These are phyloP conservation scores for Prionailurus bengalensis DNA, from an alignment of 2,113 vertebrate genomes.

Conservation along the genomic window DNA sequence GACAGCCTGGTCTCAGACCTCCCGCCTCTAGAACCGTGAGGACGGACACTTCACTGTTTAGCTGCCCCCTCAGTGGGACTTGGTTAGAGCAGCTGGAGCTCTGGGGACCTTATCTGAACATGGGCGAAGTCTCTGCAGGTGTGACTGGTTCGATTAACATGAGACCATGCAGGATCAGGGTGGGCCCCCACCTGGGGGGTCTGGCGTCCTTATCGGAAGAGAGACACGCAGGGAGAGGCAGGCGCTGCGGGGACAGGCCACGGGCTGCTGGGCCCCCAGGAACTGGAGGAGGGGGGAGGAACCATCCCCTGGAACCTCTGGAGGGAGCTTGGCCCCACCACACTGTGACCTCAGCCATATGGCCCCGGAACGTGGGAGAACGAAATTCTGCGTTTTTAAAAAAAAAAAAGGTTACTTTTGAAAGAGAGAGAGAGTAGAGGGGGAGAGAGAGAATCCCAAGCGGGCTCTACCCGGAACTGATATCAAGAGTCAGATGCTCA, in stretches of 20 bases:
- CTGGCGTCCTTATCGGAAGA: not conserved
- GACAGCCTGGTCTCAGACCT: too few relatives aligned
- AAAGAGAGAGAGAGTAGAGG: too few relatives aligned
- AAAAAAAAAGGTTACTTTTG: too few relatives aligned
- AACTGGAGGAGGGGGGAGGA: not conserved
- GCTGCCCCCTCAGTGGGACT: accelerated
- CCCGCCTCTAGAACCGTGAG: not conserved
- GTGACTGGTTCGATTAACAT: not conserved
- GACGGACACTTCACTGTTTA: accelerated
- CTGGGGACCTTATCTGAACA: not conserved
- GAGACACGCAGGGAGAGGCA: not conserved
- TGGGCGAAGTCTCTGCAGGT: not conserved
- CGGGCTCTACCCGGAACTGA: too few relatives aligned
- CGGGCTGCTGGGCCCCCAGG: too few relatives aligned
- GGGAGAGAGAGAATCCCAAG: too few relatives aligned
- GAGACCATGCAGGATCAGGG: not conserved
- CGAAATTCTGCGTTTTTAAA: too few relatives aligned
- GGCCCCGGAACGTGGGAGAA: not conserved
- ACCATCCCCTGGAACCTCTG: not conserved
- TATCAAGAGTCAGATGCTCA: too few relatives aligned
- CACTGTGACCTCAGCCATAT: too few relatives aligned
- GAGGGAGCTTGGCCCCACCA: accelerated
- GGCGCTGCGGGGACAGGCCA: too few relatives aligned
- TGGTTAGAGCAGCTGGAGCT: not conserved
- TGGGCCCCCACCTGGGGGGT: not conserved